Evolutionary conservation across 2,113 vertebrate species (phyloP).

Genomic region (Phylloscopus whistleri): DNA sequence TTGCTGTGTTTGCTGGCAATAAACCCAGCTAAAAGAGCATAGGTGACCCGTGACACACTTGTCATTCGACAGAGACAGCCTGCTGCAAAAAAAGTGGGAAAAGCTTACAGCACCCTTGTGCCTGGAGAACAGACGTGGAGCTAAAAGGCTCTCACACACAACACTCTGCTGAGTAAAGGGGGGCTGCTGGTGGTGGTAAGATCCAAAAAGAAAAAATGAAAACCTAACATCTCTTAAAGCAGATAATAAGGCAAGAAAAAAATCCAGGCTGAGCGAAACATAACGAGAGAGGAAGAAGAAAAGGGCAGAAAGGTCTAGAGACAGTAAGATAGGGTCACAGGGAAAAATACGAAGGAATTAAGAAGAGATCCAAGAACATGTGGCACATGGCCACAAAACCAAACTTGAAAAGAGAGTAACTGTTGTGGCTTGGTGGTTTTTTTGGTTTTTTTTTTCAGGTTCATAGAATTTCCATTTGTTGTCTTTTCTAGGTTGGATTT

Average conservation of each 20-base stretch:
- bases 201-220: neutral
- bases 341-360: neutral
- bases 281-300: neutral
- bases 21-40: neutral
- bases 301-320: neutral
- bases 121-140: fast-evolving
- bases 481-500: neutral
- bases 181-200: neutral
- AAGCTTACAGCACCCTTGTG: neutral
- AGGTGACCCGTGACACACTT: too few species aligned
- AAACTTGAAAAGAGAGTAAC: neutral
- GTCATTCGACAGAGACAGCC: too few species aligned
- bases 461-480: neutral
- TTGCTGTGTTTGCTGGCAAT: neutral
- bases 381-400: neutral
- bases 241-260: neutral
- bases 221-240: neutral
- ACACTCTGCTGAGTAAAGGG: neutral
- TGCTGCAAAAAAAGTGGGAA: too few species aligned
- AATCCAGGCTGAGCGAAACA: neutral
- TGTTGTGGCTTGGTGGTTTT: neutral
- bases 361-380: neutral
- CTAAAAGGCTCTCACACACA: neutral
- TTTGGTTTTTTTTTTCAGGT: neutral
- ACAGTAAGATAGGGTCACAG: neutral